Evolutionary conservation across 2,888 invertebrate species (phyloP), one percentile per base, ranked within the genome.

Genomic region (Ophion slaviceki): DNA sequence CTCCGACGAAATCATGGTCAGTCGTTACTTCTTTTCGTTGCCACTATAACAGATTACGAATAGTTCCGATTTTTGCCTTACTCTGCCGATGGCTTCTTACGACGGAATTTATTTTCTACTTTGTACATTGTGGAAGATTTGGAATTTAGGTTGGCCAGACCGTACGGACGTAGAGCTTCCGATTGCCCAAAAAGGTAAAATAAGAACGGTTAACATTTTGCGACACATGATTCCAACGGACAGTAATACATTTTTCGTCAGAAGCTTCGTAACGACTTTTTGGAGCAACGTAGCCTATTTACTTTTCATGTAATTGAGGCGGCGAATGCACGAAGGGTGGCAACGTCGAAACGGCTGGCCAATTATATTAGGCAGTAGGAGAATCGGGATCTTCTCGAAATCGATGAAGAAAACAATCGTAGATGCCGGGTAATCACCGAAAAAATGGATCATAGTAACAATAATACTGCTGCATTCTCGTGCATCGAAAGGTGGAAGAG

Each of bases 381-480:
- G 2, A 70, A 81, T 70, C 47, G 75, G 70, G 61, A 79, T 36
- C 70, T 57, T 67, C 72, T 70, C 68, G 28, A 68, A 57, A 76
- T 79, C 66, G 53, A 47, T 7, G 40, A 77, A 66, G 70, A 70
- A 71, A 71, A 47, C 47, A 77, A 82, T 82, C 17, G 59, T 66
- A 81, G 80, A 86, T 83, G 86, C 83, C n/a, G 66, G 61, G n/a
- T 32, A 61, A 71, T 68, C 70, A 64, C 64, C 47, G 40, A 75
- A 79, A 81, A 61, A 28, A 68, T 47, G 59, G 14, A 75, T 74
- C 72, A 20, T 57, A 77, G 59, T 67, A 74, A 77, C 67, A 62
- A 59, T 80, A 78, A 83, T 83, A 78, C 83, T 78, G 82, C 57
- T 75, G 79, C 85, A 77, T 77, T 71, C 68, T 70, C 40, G 83